Conservation (phyloP, 2,888 invertebrate species). For the Selenia dentaria region DNA sequence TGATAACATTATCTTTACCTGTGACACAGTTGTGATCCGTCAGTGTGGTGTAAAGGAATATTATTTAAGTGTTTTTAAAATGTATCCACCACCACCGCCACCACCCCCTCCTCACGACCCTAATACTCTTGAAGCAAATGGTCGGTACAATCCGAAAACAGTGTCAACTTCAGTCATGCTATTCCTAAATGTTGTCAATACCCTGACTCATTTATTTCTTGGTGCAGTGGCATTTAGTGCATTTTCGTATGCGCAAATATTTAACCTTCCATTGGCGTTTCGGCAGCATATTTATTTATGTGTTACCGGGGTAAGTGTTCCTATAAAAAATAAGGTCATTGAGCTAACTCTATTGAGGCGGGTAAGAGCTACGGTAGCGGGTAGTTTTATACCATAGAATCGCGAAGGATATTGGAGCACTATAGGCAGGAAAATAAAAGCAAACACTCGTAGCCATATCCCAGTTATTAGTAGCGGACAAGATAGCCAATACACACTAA, state of each 20-base stretch:
- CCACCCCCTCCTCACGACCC: slow-evolving; percentile 26
- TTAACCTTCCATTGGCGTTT: slow-evolving; percentile 1
- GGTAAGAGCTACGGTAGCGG: too few species aligned
- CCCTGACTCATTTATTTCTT: slow-evolving; percentile 46
- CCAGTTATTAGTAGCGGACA: too few species aligned
- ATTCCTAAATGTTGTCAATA: slow-evolving; percentile 41
- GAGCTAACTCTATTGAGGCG: too few species aligned
- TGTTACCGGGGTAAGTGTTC: slow-evolving; percentile 57
- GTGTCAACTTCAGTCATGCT: slow-evolving; percentile 28
- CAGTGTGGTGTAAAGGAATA: neutral
- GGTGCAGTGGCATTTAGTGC: slow-evolving; percentile 46
- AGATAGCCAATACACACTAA: too few species aligned
- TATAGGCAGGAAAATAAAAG: too few species aligned
- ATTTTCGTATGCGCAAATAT: slow-evolving; percentile 34
- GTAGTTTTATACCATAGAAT: too few species aligned
- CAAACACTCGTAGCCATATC: too few species aligned
- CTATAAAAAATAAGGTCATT: too few species aligned
- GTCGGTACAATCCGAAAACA: slow-evolving; percentile 18
- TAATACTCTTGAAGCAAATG: slow-evolving; percentile 30
- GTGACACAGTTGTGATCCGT: slow-evolving; percentile 7
- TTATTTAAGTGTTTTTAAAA: slow-evolving; percentile 5
- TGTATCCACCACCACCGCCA: slow-evolving; percentile 35
- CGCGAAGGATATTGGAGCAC: too few species aligned
- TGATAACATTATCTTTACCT: neutral
- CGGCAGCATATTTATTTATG: slow-evolving; percentile 55